Percentiles rank a stretch among this genome's conserved stretches.
Evolutionary conservation across 1,140 invertebrate genomes (phyloP).

Genomic region (Drosophila ercepeae): DNA sequence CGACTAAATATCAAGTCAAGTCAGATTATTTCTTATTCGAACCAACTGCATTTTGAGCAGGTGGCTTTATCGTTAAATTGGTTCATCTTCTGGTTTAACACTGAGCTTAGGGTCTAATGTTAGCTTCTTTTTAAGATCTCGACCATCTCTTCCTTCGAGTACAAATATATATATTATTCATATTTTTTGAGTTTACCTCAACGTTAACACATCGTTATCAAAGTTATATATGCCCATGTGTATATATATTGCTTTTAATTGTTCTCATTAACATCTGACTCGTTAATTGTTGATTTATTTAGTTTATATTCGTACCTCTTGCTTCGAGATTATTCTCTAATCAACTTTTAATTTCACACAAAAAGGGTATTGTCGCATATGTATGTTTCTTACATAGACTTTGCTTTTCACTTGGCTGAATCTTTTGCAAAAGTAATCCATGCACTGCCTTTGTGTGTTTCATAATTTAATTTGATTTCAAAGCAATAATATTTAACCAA

Average conservation of each 20-base stretch:
- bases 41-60: conserved; percentile 18
- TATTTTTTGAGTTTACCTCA: conserved; percentile 35
- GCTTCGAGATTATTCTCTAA: conserved; percentile 22
- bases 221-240: conserved; percentile 37
- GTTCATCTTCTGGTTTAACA: conserved; percentile 56
- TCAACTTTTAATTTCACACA: conserved; percentile 46
- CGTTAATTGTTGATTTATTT: conserved; percentile 34
- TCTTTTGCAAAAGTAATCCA: conserved; percentile 25
- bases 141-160: conserved; percentile 16
- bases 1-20: conserved; percentile 26
- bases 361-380: conserved; percentile 64
- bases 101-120: conserved; percentile 56
- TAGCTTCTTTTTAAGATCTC: conserved; percentile 39
- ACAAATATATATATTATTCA: conserved; percentile 32
- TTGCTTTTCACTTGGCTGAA: conserved; percentile 8
- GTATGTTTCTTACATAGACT: conserved; percentile 29
- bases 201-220: conserved; percentile 45
- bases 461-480: not conserved
- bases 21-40: conserved; percentile 16
- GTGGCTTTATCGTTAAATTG: conserved; percentile 44
- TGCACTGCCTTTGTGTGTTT: conserved; percentile 38
- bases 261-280: conserved; percentile 25
- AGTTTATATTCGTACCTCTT: conserved; percentile 21
- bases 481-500: conserved; percentile 6
- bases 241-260: conserved; percentile 49